phyloP scores from a whole-genome alignment of 2,113 vertebrate species.

The Athene noctua region DNA sequence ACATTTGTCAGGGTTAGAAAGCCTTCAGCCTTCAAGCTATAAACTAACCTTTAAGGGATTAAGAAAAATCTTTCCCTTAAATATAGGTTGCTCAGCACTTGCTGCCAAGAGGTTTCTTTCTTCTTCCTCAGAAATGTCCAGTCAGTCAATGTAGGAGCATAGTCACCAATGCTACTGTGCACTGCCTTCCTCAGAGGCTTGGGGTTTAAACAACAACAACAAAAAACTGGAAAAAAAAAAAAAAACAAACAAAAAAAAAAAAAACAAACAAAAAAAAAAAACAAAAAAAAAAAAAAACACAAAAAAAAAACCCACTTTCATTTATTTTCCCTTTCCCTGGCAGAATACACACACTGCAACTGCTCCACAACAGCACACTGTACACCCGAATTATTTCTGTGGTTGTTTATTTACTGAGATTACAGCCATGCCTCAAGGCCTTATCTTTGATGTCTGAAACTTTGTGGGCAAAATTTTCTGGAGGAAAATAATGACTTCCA shows the following conservation, averaged over 20 bases:
- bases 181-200: neutral
- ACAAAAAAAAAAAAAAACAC: no score
- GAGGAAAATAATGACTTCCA: neutral
- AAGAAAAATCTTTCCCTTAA: neutral
- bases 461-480: neutral
- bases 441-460: constrained; percentile 28
- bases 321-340: constrained; percentile 8
- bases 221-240: neutral
- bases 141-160: neutral
- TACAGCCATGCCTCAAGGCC: neutral
- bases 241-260: rapidly evolving
- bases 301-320: neutral
- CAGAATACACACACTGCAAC: neutral
- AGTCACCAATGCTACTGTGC: neutral
- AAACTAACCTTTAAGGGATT: neutral
- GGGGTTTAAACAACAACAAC: neutral
- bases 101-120: neutral
- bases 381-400: neutral
- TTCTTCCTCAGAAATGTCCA: neutral
- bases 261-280: neutral
- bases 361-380: neutral
- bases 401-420: constrained; percentile 40
- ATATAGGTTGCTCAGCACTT: neutral
- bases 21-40: neutral
- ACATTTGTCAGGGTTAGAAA: neutral